Evolutionary conservation across 1,140 invertebrate species (phyloP).

Genomic region (Aphelenchoides avenae): DNA sequence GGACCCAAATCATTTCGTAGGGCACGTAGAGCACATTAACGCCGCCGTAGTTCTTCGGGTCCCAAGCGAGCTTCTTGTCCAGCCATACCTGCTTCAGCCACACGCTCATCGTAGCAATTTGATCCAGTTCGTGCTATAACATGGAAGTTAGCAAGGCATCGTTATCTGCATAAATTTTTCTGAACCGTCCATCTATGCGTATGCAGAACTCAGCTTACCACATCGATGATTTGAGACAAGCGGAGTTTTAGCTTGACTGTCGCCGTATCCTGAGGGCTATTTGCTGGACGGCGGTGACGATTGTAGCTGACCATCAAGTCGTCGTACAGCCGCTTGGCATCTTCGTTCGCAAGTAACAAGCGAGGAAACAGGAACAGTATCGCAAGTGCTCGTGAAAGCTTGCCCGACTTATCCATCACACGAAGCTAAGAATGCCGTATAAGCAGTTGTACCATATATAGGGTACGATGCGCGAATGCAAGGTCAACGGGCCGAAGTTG

Average conservation of each 20-base stretch:
- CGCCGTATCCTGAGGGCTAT: constrained; percentile 85
- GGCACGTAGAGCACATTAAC: constrained; percentile 41
- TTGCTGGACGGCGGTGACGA: constrained; percentile 83
- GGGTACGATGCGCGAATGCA: no score
- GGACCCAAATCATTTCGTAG: constrained; percentile 70
- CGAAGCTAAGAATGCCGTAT: no score
- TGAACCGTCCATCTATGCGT: background rate
- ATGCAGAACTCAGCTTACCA: constrained; percentile 71
- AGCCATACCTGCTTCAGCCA: constrained; percentile 89
- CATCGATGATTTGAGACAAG: constrained; percentile 88
- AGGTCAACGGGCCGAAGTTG: no score
- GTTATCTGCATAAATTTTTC: background rate
- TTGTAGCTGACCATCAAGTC: constrained; percentile 94
- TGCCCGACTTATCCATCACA: no score
- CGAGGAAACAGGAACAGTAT: background rate
- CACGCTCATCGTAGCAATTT: constrained; percentile 88
- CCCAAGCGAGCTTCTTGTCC: constrained; percentile 93
- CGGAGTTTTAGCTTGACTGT: constrained; percentile 83
- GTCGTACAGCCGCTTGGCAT: constrained; percentile 62
- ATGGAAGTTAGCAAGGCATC: background rate
- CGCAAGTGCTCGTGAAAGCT: no score
- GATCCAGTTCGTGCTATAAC: constrained; percentile 83
- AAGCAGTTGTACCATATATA: no score
- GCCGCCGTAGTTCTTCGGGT: constrained; percentile 61
- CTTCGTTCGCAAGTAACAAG: constrained; percentile 47